Conservation (phyloP, 2,797 vertebrate species). For the Streptopelia turtur region DNA sequence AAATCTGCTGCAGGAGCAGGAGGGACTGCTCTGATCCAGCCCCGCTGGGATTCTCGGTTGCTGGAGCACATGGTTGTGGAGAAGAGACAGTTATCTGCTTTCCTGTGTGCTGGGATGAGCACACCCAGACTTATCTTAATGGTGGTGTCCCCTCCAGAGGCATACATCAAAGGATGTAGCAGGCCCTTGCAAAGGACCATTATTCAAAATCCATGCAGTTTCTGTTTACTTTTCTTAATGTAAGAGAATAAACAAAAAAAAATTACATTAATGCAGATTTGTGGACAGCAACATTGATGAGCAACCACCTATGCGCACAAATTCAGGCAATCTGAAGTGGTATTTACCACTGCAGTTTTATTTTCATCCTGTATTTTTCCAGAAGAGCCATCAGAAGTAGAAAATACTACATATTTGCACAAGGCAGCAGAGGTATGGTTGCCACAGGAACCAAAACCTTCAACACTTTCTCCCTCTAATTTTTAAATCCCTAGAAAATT, state of each 20-base stretch:
- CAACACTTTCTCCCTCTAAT: not conserved
- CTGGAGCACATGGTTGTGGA: not conserved
- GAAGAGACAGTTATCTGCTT: not conserved
- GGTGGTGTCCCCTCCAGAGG: not conserved
- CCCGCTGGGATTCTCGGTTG: not conserved
- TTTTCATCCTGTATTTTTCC: not conserved
- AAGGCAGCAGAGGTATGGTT: not conserved
- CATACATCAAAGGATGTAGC: not conserved
- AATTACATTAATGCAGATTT: not conserved
- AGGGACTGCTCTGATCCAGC: not conserved
- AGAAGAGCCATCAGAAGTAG: not conserved
- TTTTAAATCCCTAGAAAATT: not conserved
- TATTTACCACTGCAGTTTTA: accelerated
- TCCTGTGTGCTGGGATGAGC: not conserved
- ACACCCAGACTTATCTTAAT: not conserved
- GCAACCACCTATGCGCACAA: not conserved
- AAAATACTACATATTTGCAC: not conserved
- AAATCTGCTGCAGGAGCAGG: not conserved
- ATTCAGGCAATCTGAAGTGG: not conserved
- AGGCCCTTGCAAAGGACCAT: not conserved
- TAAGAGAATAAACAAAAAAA: not conserved
- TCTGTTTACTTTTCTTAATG: not conserved
- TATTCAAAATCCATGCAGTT: not conserved
- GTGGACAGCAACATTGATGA: not conserved
- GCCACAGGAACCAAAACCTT: not conserved